Evolutionary conservation across 2,888 invertebrate species (phyloP), one percentile per base, ranked within the genome.

Genomic region (Tineola bisselliella): DNA sequence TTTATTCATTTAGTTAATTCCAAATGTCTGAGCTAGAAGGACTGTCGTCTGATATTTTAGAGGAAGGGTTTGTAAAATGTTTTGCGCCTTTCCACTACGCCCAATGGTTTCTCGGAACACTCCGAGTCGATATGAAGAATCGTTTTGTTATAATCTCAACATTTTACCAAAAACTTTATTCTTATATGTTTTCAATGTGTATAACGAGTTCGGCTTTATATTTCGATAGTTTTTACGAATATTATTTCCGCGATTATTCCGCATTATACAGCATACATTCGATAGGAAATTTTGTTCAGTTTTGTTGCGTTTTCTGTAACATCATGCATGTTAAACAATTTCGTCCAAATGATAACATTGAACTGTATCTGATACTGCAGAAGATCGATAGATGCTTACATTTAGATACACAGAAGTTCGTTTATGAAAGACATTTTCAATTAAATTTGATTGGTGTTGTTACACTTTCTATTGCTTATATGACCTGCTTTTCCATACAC

Each of bases 51-150:
- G 62, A 64, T 61, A 59, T 31, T 12, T 38, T 70, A 30, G 65
- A 66, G 18, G 62, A 67, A n/a, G 66, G 65, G 61, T 65, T 73
- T n/a, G 43, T 70, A 3, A 67, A 66, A 63, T 66, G 68, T 62
- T 70, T 74, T 19, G 62, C 65, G n/a, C 66, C 67, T 4, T 56
- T 69, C 8, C 63, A 69, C 43, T 63, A 61, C 12, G 8, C 63
- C 6, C 72, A 71, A 63, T 61, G 61, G 0, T 31, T 72, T 58
- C 48, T 75, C 11, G 72, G 69, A 0, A 66, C 68, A 38, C 62
- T 62, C 15, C 66, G 69, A 18, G 63, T 68, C 0, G 66, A 65
- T 31, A 65, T 74, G 59, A 69, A 62, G 61, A 62, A 70, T 1
- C 66, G 67, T 31, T 56, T 59, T 13, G 63, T 70, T 1, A 63